A percentile compares a stretch with the other conserved stretches of the same genome.
Evolutionary conservation across 2,113 vertebrate genomes (phyloP).

Genomic region (Thalassoma bifasciatum): DNA sequence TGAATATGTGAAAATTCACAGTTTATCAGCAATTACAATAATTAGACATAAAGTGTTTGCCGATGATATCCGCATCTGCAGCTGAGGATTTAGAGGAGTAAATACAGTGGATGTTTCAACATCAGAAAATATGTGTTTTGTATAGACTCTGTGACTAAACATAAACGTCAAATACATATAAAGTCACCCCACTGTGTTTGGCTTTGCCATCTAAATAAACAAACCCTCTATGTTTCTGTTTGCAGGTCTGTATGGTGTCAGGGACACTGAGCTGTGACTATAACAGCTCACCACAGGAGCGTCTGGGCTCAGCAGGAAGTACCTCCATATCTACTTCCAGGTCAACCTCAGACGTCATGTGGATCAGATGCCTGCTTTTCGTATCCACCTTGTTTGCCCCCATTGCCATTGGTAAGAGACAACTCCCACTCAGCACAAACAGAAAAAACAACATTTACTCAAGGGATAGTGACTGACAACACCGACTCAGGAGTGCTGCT

Average conservation of each 20-base stretch:
- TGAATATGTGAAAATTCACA: not conserved
- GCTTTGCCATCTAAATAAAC: conserved; percentile 27
- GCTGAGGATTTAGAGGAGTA: not conserved
- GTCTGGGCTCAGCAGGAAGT: conserved; percentile 80
- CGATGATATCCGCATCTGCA: not conserved
- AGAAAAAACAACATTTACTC: not conserved
- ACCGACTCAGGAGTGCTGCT: no score
- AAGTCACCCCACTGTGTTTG: not conserved
- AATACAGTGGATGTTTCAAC: not conserved
- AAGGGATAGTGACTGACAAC: not conserved
- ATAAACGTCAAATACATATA: not conserved
- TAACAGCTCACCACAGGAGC: conserved; percentile 70
- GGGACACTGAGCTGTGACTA: conserved; percentile 69
- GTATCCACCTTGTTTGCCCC: conserved; percentile 88
- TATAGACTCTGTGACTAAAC: not conserved
- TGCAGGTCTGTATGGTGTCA: conserved; percentile 76
- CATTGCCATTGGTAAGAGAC: conserved; percentile 86
- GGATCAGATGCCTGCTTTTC: conserved; percentile 91
- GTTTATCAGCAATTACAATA: not conserved
- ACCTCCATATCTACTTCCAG: conserved; percentile 78
- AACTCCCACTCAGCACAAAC: not conserved
- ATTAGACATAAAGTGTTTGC: not conserved
- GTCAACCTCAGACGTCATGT: conserved; percentile 88
- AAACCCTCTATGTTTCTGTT: conserved; percentile 42
- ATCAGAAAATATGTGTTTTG: no score